A percentile compares a stretch with the other conserved stretches of the same genome.
phyloP scores from a whole-genome alignment of 2,888 invertebrate genomes.

The Athalia cordata region DNA sequence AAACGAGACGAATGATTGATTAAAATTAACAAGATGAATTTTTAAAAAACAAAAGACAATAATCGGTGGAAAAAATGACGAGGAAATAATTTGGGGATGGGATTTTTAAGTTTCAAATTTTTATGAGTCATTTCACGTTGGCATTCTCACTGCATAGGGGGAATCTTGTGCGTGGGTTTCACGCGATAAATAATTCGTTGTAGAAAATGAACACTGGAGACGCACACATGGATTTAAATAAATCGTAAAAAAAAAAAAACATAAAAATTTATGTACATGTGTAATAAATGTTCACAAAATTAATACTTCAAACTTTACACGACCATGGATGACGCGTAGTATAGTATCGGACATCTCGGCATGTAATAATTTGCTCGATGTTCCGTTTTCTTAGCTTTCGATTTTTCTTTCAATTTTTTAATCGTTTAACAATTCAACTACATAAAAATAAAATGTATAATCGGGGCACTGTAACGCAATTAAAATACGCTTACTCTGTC shows the following conservation, averaged over 20 bases:
- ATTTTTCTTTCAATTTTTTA: not conserved
- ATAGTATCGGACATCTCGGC: constrained; percentile 30
- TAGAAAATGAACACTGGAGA: constrained; percentile 4
- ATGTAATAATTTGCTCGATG: constrained; percentile 15
- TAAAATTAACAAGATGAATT: not conserved
- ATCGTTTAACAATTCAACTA: not conserved
- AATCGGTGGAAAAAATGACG: not conserved
- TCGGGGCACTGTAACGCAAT: not conserved
- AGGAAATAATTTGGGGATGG: not conserved
- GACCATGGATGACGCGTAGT: constrained; percentile 6
- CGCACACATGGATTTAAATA: constrained; percentile 16
- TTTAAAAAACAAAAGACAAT: not conserved
- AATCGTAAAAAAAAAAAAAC: constrained; percentile 26
- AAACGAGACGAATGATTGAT: constrained; percentile 38
- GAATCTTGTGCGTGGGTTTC: no score
- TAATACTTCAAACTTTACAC: constrained; percentile 39
- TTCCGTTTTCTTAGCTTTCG: constrained; percentile 4
- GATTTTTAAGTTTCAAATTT: no score
- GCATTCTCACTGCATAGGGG: no score
- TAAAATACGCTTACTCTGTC: constrained; percentile 56
- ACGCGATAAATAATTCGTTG: not conserved
- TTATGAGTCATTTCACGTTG: no score
- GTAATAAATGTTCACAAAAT: constrained; percentile 9
- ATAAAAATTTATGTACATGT: no score
- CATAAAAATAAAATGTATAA: not conserved